Base-by-base conservation (phyloP, 2,888 invertebrate species). In the Polyommatus iphigenia region DNA sequence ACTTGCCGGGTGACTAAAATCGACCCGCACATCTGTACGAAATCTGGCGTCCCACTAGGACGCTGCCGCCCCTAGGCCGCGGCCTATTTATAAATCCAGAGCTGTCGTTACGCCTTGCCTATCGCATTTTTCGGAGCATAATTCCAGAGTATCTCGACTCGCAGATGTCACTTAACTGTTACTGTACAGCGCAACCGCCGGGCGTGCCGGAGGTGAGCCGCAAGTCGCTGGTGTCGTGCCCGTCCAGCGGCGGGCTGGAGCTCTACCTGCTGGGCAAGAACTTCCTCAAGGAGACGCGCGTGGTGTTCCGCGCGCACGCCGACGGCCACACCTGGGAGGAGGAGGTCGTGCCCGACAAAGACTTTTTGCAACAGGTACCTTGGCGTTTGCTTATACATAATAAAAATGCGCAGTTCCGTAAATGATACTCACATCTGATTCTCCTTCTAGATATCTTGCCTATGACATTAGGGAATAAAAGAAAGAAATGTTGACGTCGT, bases 121-220 rank as follows among this genome's bases (percentile, higher is more conserved):
- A n/a, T 62, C 7, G n/a, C 5, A 18, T 29, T 24, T 77, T 20
- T 71, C 20, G 8, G 41, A 41, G 41, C 2, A 41, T 41, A 41
- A 41, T 41, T 50, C 50, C 50, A 15, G 15, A 50, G 50, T 15
- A 50, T 15, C 15, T 50, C 15, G 18, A 46, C 46, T 54, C 54
- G 54, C 18, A 18, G 5, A 54, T 50, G 18, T 15, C 18, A 54
- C 15, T 54, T 54, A 18, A 4, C 54, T 18, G 54, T 2, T 54
- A 54, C 18, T 50, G 50, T 77, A 10, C 88, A 98, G 98, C 98
- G 57, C 98, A 98, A 94, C 98, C 98, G 18, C 98, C 98, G 2
- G 98, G 98, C 78, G 96, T 98, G 77, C 98, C 98, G 18, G 98
- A 98, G 93, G 98, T 98, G 81, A 97, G 97, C 86, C 98, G 98